A percentile compares a stretch with the other conserved stretches of the same genome.
These are phyloP conservation scores for Tangara arthus DNA, from an alignment of 2,797 vertebrate species.

Conservation along the genomic window DNA sequence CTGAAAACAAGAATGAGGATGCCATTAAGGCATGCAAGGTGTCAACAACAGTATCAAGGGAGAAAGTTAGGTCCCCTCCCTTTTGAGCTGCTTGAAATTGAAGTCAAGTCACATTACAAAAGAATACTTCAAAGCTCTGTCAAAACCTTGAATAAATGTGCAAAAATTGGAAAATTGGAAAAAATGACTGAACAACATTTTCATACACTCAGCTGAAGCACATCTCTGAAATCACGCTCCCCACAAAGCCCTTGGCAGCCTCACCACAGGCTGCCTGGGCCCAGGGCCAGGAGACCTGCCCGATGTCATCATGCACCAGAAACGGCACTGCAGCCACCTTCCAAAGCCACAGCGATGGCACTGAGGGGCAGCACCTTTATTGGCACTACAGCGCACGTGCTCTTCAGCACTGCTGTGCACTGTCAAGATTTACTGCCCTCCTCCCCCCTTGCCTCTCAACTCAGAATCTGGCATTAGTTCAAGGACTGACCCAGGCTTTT, in stretches of 20 bases:
- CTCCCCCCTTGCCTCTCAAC: background rate
- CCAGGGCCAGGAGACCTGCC: background rate
- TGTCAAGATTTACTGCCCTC: background rate
- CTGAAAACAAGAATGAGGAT: background rate
- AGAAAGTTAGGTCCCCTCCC: background rate
- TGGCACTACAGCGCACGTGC: background rate
- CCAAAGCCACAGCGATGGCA: background rate
- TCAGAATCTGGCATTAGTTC: background rate
- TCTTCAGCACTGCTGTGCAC: background rate
- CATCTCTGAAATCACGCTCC: accelerated
- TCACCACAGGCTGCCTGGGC: background rate
- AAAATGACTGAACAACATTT: background rate
- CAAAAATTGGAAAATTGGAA: background rate
- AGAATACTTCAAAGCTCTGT: background rate
- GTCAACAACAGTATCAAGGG: accelerated
- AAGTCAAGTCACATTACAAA: background rate
- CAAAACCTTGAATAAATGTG: background rate
- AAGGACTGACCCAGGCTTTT: background rate
- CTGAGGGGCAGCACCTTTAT: background rate
- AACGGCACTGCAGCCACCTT: background rate
- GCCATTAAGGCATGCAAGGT: background rate
- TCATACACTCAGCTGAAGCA: background rate
- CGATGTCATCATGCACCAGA: background rate
- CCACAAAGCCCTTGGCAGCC: background rate
- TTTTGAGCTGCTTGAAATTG: background rate